Percentiles rank a stretch among this genome's conserved stretches.
These are phyloP conservation scores for Eudasyphora cyanicolor DNA, from an alignment of 2,888 invertebrate genomes.

Conservation along the genomic window DNA sequence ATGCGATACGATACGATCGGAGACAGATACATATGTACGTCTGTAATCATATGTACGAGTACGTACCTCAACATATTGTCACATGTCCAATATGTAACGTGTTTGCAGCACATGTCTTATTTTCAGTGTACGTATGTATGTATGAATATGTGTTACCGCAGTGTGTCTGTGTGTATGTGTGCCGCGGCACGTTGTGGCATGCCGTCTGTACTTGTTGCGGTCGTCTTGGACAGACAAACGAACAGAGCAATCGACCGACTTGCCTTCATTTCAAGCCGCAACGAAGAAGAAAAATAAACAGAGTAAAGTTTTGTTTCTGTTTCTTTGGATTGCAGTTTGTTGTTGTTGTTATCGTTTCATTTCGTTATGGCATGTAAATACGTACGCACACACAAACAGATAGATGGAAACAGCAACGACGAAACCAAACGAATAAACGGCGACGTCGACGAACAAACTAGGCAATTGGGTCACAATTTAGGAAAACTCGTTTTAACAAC, in stretches of 20 bases:
- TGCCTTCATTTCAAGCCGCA: not conserved
- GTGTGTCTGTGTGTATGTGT: not conserved
- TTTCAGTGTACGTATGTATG: too few species aligned
- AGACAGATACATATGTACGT: too few species aligned
- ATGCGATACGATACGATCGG: not conserved
- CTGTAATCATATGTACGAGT: too few species aligned
- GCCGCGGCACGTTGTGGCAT: not conserved
- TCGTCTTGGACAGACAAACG: not conserved
- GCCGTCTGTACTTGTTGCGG: not conserved
- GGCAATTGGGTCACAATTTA: conserved; percentile 79
- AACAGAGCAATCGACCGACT: not conserved
- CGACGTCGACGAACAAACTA: conserved; percentile 67
- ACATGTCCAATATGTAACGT: conserved; percentile 41
- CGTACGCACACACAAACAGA: not conserved
- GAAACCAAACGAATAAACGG: conserved; percentile 52
- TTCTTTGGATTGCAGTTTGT: too few species aligned
- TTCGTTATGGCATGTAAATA: conserved; percentile 60
- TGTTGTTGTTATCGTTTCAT: conserved; percentile 48
- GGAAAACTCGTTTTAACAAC: conserved; percentile 74
- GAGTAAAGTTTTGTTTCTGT: not conserved
- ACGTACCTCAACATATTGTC: conserved; percentile 50
- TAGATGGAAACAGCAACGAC: conserved; percentile 34
- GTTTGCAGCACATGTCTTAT: conserved; percentile 5
- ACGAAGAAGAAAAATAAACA: not conserved
- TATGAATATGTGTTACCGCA: not conserved